Conservation (phyloP, 2,888 invertebrate genomes). For the Mesorhabditis spiculigera region DNA sequence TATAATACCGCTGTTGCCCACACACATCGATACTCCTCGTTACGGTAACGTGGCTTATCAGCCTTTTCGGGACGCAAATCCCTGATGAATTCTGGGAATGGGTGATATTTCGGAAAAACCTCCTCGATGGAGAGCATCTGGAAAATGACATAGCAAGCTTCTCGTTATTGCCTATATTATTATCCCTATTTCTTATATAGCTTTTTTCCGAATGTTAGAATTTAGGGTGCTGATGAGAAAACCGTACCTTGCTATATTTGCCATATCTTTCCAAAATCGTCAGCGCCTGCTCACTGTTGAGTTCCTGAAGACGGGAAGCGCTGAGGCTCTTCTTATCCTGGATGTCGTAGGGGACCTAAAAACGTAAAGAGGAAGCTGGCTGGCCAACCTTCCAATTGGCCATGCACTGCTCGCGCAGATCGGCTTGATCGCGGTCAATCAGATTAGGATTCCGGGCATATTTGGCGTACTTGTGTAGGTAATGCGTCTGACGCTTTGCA, state of each 20-base stretch:
- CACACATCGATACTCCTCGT: constrained; percentile 6
- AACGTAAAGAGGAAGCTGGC: constrained; percentile 2
- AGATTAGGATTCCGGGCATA: constrained; percentile 51
- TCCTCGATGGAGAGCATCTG: neutral
- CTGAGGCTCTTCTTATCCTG: neutral
- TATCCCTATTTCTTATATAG: no score
- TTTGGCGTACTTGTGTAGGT: constrained; percentile 52
- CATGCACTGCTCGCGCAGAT: constrained; percentile 49
- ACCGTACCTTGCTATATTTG: no score
- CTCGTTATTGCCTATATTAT: no score
- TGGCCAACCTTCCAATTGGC: constrained; percentile 50
- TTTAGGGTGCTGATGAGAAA: no score
- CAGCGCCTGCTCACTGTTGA: no score
- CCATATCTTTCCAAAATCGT: no score
- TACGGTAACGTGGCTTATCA: neutral
- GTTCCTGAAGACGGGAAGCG: no score
- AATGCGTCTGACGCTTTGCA: constrained; percentile 48
- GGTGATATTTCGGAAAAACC: neutral
- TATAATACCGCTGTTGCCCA: neutral
- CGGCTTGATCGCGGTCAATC: constrained; percentile 51
- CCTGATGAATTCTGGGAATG: neutral
- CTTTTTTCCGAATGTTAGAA: no score
- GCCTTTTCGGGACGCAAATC: constrained; percentile 9
- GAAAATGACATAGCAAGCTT: no score
- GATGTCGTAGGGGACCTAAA: constrained; percentile 5